Evolutionary conservation across 2,797 vertebrate species (phyloP).

Genomic region (Galaxias olidus): DNA sequence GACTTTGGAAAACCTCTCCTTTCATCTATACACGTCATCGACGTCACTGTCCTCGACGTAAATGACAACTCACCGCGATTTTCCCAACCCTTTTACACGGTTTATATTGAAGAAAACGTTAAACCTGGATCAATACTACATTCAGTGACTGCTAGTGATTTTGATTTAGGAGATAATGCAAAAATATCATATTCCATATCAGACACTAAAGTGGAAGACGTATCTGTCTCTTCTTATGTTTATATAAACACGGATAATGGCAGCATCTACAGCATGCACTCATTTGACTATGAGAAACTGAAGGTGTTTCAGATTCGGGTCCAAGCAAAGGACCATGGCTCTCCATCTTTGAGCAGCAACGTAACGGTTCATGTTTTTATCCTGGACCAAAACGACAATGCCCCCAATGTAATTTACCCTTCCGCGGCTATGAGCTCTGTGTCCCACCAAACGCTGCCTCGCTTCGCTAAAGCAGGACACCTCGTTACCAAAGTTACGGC

Average conservation of each 20-base stretch:
- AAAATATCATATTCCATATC: slow-evolving; percentile 74
- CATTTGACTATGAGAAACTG: slow-evolving; percentile 64
- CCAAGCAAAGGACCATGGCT: slow-evolving; percentile 46
- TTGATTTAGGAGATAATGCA: slow-evolving; percentile 74
- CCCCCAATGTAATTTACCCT: slow-evolving; percentile 49
- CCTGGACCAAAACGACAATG: slow-evolving; percentile 56
- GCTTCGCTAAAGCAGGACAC: slow-evolving; percentile 68
- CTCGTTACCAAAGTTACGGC: slow-evolving; percentile 74
- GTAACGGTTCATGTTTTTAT: slow-evolving; percentile 45
- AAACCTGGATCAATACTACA: slow-evolving; percentile 73
- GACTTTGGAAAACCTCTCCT: slow-evolving; percentile 70
- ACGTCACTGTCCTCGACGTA: slow-evolving; percentile 71
- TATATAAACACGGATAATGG: slow-evolving; percentile 56
- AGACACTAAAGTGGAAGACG: slow-evolving; percentile 63
- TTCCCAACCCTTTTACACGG: slow-evolving; percentile 63
- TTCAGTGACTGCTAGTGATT: slow-evolving; percentile 75
- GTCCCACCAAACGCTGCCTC: slow-evolving; percentile 48
- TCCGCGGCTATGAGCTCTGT: slow-evolving; percentile 36
- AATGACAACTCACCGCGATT: slow-evolving; percentile 83
- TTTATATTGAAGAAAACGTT: slow-evolving; percentile 80
- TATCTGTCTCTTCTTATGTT: slow-evolving; percentile 27
- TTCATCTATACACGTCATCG: slow-evolving; percentile 66
- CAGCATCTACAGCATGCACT: slow-evolving; percentile 46
- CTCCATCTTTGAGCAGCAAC: slow-evolving; percentile 43
- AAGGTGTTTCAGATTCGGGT: slow-evolving; percentile 44